phyloP scores from a whole-genome alignment of 2,888 invertebrate species.

The Polylopha cassiicola region DNA sequence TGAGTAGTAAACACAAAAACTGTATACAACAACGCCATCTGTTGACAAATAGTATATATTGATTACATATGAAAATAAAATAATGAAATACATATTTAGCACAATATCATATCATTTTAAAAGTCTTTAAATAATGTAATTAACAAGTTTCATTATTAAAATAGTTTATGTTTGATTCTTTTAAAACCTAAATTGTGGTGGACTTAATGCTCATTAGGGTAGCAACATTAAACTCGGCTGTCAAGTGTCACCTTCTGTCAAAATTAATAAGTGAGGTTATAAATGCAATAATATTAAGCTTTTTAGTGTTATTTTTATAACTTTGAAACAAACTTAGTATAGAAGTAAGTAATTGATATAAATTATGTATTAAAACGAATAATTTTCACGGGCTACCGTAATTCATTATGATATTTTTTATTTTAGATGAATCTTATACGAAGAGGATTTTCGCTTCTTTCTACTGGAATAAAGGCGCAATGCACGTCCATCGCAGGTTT shows the following conservation, averaged over 20 bases:
- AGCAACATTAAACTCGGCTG: conserved; percentile 9
- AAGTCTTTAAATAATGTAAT: no score
- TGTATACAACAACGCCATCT: conserved; percentile 10
- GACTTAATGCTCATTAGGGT: background rate
- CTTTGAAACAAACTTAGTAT: conserved; percentile 8
- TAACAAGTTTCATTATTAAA: no score
- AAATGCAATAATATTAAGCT: conserved; percentile 12
- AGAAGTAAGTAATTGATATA: background rate
- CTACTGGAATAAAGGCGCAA: conserved; percentile 51
- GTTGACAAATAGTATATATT: background rate
- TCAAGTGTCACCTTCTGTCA: conserved; percentile 9
- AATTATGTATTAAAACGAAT: no score
- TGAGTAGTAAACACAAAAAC: no score
- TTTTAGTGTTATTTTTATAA: conserved; percentile 1
- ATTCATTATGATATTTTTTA: conserved; percentile 22
- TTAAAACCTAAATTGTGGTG: no score
- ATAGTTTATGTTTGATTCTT: no score
- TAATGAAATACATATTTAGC: no score
- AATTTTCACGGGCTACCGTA: no score
- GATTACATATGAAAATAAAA: no score
- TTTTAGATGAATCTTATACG: conserved; percentile 68
- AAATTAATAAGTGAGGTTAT: conserved; percentile 15
- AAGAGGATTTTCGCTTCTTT: conserved; percentile 55
- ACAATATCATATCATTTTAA: no score
- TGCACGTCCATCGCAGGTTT: conserved; percentile 48